Evolutionary conservation across 2,888 invertebrate genomes (phyloP).

Genomic region (Acleris holmiana): DNA sequence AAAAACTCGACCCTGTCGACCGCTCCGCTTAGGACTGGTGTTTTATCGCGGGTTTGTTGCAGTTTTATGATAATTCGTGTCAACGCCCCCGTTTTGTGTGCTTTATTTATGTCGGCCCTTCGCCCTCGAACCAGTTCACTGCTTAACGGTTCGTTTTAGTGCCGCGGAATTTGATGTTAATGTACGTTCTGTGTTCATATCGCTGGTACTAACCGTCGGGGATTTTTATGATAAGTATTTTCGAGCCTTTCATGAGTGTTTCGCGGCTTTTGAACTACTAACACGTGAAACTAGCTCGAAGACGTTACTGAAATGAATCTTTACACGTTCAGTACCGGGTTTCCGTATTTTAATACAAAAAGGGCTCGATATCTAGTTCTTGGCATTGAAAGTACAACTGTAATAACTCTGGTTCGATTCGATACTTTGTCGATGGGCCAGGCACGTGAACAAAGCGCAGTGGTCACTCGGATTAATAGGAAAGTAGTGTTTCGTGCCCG

Average conservation of each 20-base stretch:
- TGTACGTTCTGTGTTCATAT: constrained; percentile 42
- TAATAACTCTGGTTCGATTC: neutral
- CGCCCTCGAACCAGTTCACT: constrained; percentile 46
- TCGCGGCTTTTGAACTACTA: neutral
- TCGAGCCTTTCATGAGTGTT: constrained; percentile 10
- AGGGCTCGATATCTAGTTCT: too few species aligned
- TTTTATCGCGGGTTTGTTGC: constrained; percentile 58
- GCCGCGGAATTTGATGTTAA: constrained; percentile 58
- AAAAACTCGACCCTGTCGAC: constrained; percentile 64
- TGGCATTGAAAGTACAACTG: neutral
- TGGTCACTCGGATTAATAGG: constrained; percentile 39
- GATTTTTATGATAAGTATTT: constrained; percentile 29
- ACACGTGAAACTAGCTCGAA: too few species aligned
- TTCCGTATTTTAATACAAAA: too few species aligned
- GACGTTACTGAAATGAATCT: neutral
- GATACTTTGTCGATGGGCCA: constrained; percentile 8
- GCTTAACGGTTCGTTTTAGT: constrained; percentile 62
- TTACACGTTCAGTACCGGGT: too few species aligned
- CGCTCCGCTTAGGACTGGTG: constrained; percentile 52
- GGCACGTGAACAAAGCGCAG: constrained; percentile 23
- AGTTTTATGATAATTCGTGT: constrained; percentile 62
- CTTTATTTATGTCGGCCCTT: constrained; percentile 50
- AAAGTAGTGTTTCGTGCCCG: constrained; percentile 66
- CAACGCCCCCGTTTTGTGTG: constrained; percentile 49
- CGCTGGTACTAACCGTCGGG: constrained; percentile 33